A percentile compares a stretch with the other conserved stretches of the same genome.
Evolutionary conservation across 2,888 invertebrate genomes (phyloP).

Genomic region (Slavum lentiscoides): DNA sequence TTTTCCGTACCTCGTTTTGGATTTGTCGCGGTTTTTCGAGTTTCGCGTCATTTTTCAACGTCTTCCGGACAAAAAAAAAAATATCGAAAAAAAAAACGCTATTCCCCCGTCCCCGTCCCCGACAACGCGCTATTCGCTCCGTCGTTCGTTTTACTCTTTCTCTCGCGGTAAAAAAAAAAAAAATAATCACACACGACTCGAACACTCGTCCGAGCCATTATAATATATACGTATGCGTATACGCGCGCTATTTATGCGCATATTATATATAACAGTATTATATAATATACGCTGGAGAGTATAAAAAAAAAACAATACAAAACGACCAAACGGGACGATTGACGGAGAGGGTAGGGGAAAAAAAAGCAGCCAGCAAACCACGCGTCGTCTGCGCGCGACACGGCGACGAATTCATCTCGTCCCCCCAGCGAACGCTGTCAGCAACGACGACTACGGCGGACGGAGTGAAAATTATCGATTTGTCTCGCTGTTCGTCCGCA

Average conservation of each 20-base stretch:
- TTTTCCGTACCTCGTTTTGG: neutral
- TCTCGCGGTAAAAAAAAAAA: no score
- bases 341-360: no score
- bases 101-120: no score
- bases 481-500: slow-evolving; percentile 36
- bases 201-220: neutral
- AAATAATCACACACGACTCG: neutral
- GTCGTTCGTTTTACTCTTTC: neutral
- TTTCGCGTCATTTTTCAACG: no score
- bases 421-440: neutral
- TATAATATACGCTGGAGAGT: neutral
- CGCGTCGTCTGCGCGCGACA: slow-evolving; percentile 4
- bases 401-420: neutral
- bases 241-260: no score
- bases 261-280: no score
- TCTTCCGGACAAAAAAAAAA: no score
- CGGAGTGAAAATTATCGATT: slow-evolving; percentile 32
- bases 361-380: neutral
- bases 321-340: neutral
- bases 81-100: no score
- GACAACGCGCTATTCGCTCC: no score
- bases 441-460: neutral
- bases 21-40: no score
- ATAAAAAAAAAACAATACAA: neutral
- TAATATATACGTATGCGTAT: no score